A percentile compares a stretch with the other conserved stretches of the same genome.
These are phyloP conservation scores for Hemiscyllium ocellatum DNA, from an alignment of 2,113 vertebrate genomes.

Conservation along the genomic window DNA sequence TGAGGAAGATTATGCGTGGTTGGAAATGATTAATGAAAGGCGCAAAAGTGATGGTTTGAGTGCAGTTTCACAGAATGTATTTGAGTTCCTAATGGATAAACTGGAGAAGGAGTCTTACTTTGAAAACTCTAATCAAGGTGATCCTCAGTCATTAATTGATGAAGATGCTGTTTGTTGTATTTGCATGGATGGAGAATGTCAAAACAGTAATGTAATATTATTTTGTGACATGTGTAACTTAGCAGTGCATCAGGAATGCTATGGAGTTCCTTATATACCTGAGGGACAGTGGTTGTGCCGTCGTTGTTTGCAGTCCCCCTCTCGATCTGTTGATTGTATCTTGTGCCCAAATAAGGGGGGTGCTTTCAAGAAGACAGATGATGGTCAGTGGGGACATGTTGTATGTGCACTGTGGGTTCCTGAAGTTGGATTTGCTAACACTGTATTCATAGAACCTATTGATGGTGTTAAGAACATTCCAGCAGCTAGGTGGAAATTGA, in stretches of 20 bases:
- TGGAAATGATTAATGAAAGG: conserved; percentile 88
- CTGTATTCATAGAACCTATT: conserved; percentile 94
- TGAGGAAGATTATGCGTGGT: conserved; percentile 92
- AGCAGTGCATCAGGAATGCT: conserved; percentile 96
- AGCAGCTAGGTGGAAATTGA: conserved; percentile 91
- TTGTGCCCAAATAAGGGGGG: conserved; percentile 92
- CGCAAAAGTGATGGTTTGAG: conserved; percentile 77
- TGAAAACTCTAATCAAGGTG: conserved; percentile 80
- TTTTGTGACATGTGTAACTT: conserved; percentile 93
- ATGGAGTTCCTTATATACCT: conserved; percentile 94
- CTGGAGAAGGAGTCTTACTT: conserved; percentile 89
- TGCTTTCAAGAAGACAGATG: conserved; percentile 92
- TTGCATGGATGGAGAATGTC: conserved; percentile 89
- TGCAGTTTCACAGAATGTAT: conserved; percentile 83
- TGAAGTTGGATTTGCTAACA: conserved; percentile 94
- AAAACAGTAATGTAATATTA: conserved; percentile 92
- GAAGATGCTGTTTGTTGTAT: conserved; percentile 93
- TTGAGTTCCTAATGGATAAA: conserved; percentile 92
- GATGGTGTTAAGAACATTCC: conserved; percentile 90
- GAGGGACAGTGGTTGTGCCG: conserved; percentile 97
- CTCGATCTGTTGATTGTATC: conserved; percentile 76
- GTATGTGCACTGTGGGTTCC: conserved; percentile 97
- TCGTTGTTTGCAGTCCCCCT: conserved; percentile 82
- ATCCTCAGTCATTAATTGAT: conserved; percentile 75
- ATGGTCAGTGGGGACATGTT: conserved; percentile 93